phyloP scores from a whole-genome alignment of 2,888 invertebrate species.

The Blastobasis lacticolella region DNA sequence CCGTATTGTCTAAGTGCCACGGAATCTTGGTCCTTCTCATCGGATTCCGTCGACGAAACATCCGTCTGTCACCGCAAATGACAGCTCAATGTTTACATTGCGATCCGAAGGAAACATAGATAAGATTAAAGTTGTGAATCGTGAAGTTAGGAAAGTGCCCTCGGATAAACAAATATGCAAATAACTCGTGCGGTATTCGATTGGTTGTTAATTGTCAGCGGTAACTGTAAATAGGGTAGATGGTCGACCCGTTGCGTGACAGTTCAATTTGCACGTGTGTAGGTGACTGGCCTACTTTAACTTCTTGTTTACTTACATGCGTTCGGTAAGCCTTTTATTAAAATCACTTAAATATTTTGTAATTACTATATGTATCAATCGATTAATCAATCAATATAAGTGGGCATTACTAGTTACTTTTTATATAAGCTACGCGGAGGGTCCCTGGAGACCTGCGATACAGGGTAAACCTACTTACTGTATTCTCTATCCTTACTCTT shows the following conservation, averaged over 20 bases:
- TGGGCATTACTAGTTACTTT: too few species aligned
- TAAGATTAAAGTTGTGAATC: slow-evolving; percentile 44
- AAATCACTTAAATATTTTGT: too few species aligned
- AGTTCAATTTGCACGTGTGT: slow-evolving; percentile 9
- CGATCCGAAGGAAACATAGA: slow-evolving; percentile 43
- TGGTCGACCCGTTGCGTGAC: slow-evolving; percentile 3
- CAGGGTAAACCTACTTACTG: too few species aligned
- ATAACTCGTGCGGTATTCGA: slow-evolving; percentile 27
- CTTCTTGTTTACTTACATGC: background rate
- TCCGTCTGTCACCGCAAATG: slow-evolving; percentile 60
- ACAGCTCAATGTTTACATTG: slow-evolving; percentile 44
- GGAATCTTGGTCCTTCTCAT: slow-evolving; percentile 72
- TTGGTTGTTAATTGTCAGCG: slow-evolving; percentile 36
- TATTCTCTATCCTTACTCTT: too few species aligned
- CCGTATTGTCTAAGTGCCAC: slow-evolving; percentile 71
- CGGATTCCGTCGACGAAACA: slow-evolving; percentile 64
- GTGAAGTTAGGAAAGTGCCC: slow-evolving; percentile 19
- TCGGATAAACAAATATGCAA: slow-evolving; percentile 26
- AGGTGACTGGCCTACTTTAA: slow-evolving; percentile 12
- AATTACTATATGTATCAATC: too few species aligned
- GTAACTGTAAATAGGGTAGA: slow-evolving; percentile 40
- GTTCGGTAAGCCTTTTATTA: too few species aligned
- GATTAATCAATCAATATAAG: too few species aligned
- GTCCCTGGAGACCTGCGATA: too few species aligned
- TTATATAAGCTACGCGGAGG: too few species aligned